phyloP scores from a whole-genome alignment of 1,140 invertebrate species.

The Frieseomelitta varia region DNA sequence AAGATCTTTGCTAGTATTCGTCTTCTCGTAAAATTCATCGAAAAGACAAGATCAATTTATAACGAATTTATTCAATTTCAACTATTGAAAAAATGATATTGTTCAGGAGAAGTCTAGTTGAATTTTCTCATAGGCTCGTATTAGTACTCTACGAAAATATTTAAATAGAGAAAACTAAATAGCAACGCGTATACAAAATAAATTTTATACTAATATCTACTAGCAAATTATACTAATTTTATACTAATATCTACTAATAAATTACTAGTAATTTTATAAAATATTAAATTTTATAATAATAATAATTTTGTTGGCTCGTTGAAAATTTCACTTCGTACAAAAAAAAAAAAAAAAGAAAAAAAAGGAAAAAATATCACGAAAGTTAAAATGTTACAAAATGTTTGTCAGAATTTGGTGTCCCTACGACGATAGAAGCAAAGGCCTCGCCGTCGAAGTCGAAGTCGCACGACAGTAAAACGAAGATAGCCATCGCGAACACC shows the following conservation, averaged over 20 bases:
- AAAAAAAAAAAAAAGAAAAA: background rate
- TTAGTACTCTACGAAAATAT: too few species aligned
- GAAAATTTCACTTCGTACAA: too few species aligned
- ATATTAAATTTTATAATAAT: background rate
- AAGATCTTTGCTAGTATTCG: background rate
- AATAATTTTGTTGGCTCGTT: too few species aligned
- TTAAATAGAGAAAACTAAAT: too few species aligned
- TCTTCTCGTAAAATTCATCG: background rate
- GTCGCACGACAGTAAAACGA: slow-evolving; percentile 67
- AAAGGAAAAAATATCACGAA: background rate
- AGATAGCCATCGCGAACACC: slow-evolving; percentile 73
- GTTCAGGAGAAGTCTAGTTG: background rate
- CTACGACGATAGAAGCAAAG: slow-evolving; percentile 69
- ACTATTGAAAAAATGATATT: background rate
- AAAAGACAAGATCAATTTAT: background rate
- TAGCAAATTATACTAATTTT: too few species aligned
- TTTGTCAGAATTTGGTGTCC: slow-evolving; percentile 80
- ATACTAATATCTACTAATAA: too few species aligned
- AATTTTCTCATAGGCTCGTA: background rate
- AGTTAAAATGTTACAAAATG: background rate
- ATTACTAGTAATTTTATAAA: too few species aligned
- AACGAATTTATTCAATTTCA: background rate
- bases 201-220: too few species aligned
- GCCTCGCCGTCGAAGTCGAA: slow-evolving; percentile 71
- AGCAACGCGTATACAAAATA: background rate